These are phyloP conservation scores for Diabrotica balteata DNA, from an alignment of 2,888 invertebrate genomes.

Conservation along the genomic window DNA sequence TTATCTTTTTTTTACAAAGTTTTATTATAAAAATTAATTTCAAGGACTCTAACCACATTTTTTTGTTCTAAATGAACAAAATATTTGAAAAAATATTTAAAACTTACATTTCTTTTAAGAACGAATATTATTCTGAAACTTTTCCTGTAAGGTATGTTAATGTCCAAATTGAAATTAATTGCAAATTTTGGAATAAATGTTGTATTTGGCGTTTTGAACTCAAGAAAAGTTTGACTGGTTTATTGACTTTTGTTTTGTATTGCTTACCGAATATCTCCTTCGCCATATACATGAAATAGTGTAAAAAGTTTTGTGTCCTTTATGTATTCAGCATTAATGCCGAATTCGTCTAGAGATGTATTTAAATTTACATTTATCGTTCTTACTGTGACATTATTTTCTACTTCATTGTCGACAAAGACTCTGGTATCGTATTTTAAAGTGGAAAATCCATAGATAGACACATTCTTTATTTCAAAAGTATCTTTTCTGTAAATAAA, in stretches of 20 bases:
- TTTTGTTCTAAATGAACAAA: too few species aligned
- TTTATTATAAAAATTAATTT: too few species aligned
- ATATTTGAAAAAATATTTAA: too few species aligned
- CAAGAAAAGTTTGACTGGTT: too few species aligned
- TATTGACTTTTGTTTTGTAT: not conserved
- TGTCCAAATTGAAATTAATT: too few species aligned
- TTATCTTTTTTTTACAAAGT: too few species aligned
- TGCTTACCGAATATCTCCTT: slow-evolving; percentile 25
- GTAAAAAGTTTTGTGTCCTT: slow-evolving; percentile 28
- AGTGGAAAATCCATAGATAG: slow-evolving; percentile 14
- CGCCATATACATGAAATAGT: slow-evolving; percentile 31
- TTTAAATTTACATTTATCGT: slow-evolving; percentile 21
- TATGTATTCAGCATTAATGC: slow-evolving; percentile 23
- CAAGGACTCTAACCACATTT: too few species aligned
- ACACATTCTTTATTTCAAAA: slow-evolving; percentile 10
- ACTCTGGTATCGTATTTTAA: slow-evolving; percentile 12
- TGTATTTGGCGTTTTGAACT: too few species aligned
- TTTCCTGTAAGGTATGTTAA: too few species aligned
- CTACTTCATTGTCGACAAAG: slow-evolving; percentile 14
- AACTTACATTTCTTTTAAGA: too few species aligned
- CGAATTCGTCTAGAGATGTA: slow-evolving; percentile 17
- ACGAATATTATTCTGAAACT: too few species aligned
- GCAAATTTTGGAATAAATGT: too few species aligned
- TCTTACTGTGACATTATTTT: slow-evolving; percentile 22
- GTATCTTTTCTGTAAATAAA: slow-evolving; percentile 8